Evolutionary conservation across 2,888 invertebrate species (phyloP), one percentile per base, ranked within the genome.

Genomic region (Biston stratarius): DNA sequence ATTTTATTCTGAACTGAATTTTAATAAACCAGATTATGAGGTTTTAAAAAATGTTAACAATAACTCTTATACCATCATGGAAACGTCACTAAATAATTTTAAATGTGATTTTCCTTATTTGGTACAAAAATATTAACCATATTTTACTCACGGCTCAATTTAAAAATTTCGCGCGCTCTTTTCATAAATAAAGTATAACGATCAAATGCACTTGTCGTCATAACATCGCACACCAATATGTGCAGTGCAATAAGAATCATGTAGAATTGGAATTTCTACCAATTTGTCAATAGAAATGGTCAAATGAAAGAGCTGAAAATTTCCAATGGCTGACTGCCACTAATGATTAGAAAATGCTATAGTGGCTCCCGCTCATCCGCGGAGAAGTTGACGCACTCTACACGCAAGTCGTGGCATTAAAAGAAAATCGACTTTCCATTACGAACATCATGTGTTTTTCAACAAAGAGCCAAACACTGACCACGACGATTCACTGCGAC

Each of bases 381-480:
- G 33, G 7, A 11, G 24, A 38, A 33, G n/a, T 55, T 55, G 42
- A 24, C 12, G 24, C 42, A 12, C 7, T 44, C 12, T 45, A 59
- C 71, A 70, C 70, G 64, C 69, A 68, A 64, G 58, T 55, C 61
- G 56, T 57, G 24, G 14, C 48, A 51, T 49, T 33, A 53, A 62
- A 61, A 57, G 48, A 55, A 64, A 53, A 48, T 15, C 40, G 11
- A 62, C 67, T 67, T 62, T 67, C 58, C 51, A 61, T 34, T n/a
- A 36, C 48, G 24, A 44, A 24, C 24, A 24, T 14, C 47, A 42
- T 8, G 12, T 34, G 47, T 53, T 45, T 64, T 69, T 58, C 33
- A 59, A 52, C 14, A 69, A 45, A 65, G 12, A 24, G n/a, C 53
- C 60, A 42, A 61, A 48, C 47, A 14, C 34, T 58, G 69, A 69